Evolutionary conservation across 2,797 vertebrate species (phyloP), one percentile per base, ranked within the genome.

Genomic region (Cynodonichthys magdalenae): DNA sequence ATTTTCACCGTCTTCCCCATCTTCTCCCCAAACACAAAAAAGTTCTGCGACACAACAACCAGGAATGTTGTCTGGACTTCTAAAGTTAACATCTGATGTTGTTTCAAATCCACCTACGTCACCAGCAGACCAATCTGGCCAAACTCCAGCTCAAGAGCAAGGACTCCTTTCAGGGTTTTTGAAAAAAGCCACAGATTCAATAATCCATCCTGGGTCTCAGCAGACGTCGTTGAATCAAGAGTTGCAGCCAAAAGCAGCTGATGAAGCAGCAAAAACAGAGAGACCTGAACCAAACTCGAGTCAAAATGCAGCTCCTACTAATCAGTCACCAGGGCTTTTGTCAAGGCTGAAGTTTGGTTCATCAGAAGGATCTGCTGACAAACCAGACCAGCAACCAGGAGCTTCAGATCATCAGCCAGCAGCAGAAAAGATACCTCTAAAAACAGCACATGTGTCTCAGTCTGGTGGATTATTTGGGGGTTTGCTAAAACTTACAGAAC

Each of bases 31-130:
- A 79, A 44, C 69, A 39, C 85, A 89, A 48, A 78, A 83, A 27
- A 69, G 45, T 39, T 50, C 83, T 50, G 36, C 67, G 15, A 15
- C 83, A 19, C 85, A 87, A 17, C 90, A 89, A 15, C 67, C 89
- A 73, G 82, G 83, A 53, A 88, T 95, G 9, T 86, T 95, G 55
- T 90, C 93, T 72, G 92, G 92, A 0, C 85, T 94, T 66, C 87
- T 94, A 74, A 96, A 91, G 82, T 91, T 92, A 79, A 87, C 93
- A 65, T 91, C 94, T 66, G 93, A 94, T 72, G 92, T 87, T 57
- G 66, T 84, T 29, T 72, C 87, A 49, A 82, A 71, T 80, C 86
- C 81, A 31, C 19, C 85, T 59, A 48, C 18, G 1, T 59, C 80
- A 54, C 31, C 58, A 62, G 74, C 44, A 66, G 45, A 36, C 3